These are phyloP conservation scores for Hypsopygia costalis DNA, from an alignment of 2,888 invertebrate species.

Conservation along the genomic window DNA sequence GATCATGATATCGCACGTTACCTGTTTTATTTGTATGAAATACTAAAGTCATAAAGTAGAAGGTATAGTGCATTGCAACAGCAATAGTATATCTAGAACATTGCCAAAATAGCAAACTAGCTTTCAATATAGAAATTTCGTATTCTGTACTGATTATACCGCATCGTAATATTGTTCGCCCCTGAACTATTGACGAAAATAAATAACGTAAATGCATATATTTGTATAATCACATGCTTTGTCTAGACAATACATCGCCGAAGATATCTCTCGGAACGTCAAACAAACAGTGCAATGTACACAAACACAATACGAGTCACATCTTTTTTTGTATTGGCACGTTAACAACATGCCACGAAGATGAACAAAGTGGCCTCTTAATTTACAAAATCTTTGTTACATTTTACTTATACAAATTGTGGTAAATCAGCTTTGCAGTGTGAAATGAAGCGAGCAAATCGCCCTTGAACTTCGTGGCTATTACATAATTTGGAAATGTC, in stretches of 20 bases:
- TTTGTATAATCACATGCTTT: slow-evolving; percentile 23
- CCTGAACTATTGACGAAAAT: slow-evolving; percentile 21
- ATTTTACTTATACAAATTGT: slow-evolving; percentile 11
- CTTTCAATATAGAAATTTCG: neutral
- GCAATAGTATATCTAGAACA: neutral
- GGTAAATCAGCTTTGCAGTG: slow-evolving; percentile 7
- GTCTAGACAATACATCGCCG: slow-evolving; percentile 38
- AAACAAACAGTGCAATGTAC: slow-evolving; percentile 32
- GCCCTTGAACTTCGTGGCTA: slow-evolving; percentile 25
- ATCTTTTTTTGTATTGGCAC: slow-evolving; percentile 45
- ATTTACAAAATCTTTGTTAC: slow-evolving; percentile 1
- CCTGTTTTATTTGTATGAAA: neutral
- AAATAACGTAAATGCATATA: slow-evolving; percentile 15
- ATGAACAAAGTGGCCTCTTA: slow-evolving; percentile 14
- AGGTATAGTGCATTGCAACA: neutral
- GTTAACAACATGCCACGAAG: slow-evolving; percentile 28
- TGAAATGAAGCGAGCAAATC: slow-evolving; percentile 11
- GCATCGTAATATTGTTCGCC: neutral
- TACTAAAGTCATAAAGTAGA: neutral
- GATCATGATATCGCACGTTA: neutral
- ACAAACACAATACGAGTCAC: slow-evolving; percentile 28
- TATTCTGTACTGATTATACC: neutral
- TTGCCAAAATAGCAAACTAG: too few relatives aligned
- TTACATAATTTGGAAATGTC: slow-evolving; percentile 32
- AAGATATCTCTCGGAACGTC: slow-evolving; percentile 21